Conservation (phyloP, 2,113 vertebrate species). For the Atlantisia rogersi region DNA sequence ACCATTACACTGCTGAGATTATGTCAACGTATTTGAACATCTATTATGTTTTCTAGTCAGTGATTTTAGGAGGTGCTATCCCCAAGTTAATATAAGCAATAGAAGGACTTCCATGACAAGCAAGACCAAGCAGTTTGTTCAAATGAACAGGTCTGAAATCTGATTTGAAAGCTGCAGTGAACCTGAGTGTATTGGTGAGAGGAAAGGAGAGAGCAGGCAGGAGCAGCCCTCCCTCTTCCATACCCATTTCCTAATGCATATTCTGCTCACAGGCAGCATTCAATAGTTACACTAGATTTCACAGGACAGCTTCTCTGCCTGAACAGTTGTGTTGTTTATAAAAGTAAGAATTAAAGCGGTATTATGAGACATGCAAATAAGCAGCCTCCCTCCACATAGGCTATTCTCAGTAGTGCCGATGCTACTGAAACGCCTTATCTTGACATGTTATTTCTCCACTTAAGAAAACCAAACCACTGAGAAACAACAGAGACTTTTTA, state of each 20-base stretch:
- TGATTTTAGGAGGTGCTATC: neutral
- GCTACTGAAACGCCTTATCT: neutral
- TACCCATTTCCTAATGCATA: neutral
- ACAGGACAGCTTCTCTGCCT: neutral
- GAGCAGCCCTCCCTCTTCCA: neutral
- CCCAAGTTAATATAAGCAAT: neutral
- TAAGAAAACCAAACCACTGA: neutral
- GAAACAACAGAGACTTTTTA: neutral
- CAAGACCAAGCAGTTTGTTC: neutral
- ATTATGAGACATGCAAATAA: neutral
- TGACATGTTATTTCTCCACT: neutral
- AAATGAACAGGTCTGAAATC: neutral
- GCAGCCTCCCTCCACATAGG: neutral
- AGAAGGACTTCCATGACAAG: neutral
- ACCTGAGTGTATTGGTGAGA: fast-evolving
- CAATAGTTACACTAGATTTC: neutral
- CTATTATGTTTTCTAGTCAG: neutral
- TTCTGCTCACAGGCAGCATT: neutral
- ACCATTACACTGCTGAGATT: neutral
- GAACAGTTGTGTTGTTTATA: neutral
- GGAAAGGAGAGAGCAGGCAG: neutral
- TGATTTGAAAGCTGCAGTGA: neutral
- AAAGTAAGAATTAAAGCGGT: neutral
- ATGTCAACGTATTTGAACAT: neutral
- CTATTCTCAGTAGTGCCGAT: fast-evolving